phyloP scores from a whole-genome alignment of 35 echinoderm and acorn worm species.

The Lytechinus pictus region DNA sequence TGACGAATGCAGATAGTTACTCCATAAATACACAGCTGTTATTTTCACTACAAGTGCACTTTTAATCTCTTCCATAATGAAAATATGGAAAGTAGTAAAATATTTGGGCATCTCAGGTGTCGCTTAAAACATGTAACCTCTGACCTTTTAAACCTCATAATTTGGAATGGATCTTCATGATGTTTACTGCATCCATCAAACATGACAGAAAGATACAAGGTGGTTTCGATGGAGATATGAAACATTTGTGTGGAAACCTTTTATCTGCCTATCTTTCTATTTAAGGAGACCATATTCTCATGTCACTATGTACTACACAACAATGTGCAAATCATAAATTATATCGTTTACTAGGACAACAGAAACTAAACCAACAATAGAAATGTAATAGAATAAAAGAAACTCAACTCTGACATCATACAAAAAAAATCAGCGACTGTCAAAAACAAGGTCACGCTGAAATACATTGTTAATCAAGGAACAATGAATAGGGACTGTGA shows the following conservation, averaged over 20 bases:
- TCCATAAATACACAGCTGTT: background rate
- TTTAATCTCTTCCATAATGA: background rate
- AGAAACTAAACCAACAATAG: no score
- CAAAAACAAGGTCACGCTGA: no score
- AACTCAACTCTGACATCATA: no score
- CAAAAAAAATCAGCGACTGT: no score
- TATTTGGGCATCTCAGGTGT: background rate
- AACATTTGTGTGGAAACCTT: background rate
- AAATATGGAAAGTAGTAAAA: background rate
- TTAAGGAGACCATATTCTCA: background rate
- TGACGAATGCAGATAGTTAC: background rate
- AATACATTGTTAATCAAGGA: no score
- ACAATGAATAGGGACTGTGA: no score
- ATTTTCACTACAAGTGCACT: background rate
- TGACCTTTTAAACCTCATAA: background rate
- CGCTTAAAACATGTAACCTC: background rate
- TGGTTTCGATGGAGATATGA: background rate
- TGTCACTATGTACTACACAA: background rate
- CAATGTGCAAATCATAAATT: no score
- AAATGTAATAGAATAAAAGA: no score
- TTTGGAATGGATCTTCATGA: background rate
- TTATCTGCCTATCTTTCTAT: background rate
- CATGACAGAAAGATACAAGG: background rate
- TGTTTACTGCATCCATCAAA: background rate
- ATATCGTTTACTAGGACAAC: no score